Evolutionary conservation across 2,113 vertebrate species (phyloP), one percentile per base, ranked within the genome.

Genomic region (Semnornis frantzii): DNA sequence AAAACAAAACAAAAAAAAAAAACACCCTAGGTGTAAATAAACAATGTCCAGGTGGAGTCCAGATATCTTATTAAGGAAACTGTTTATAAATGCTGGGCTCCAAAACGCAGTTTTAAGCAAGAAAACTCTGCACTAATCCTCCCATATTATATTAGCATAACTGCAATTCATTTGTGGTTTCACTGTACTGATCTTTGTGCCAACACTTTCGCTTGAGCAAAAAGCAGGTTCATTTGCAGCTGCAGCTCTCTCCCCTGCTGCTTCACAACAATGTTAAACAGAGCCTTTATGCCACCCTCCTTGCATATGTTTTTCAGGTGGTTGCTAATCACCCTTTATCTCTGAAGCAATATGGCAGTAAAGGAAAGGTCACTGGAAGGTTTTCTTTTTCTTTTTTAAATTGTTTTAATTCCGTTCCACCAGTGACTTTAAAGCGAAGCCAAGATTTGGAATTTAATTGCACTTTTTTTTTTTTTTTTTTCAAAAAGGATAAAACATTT

Each of bases 141-240:
- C 33, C 15, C 17, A 13, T 73, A 62, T 58, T 72, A n/a, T 39
- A 50, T 63, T 72, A 85, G 24, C 60, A 77, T 64, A 88, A 72
- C 12, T 60, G 50, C 37, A 69, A 77, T 55, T 87, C 50, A 57
- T 65, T 79, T 68, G 59, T 87, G 59, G 46, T 66, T 65, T 92
- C 52, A 20, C 52, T 62, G 31, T 66, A 74, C 54, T 77, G 69
- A 48, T 88, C 74, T 93, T 85, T 64, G 31, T 55, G 62, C 70
- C 87, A 91, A 65, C 77, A 55, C 31, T 64, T 92, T 76, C 75
- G 57, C 65, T 82, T 2, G 3, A 66, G 66, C 54, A 80, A 92
- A 92, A 69, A 81, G 71, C 21, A 83, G 54, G 70, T 81, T 87
- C 70, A 37, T 89, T 91, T 93, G 63, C 89, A 86, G 52, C 60